Conservation (phyloP, 2,797 vertebrate genomes). For the Manis crassicaudata region DNA sequence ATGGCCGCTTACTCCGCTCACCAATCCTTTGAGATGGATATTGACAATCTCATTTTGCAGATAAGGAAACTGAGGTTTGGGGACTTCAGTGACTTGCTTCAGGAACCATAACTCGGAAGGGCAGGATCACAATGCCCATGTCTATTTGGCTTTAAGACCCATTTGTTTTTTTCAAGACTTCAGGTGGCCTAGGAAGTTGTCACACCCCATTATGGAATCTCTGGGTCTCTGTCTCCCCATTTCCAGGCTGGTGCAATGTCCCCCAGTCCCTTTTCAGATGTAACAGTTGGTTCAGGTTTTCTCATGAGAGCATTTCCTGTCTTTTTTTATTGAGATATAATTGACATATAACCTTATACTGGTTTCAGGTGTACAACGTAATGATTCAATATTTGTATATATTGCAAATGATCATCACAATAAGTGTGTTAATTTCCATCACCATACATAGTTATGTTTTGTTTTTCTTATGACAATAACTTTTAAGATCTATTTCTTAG, state of each 20-base stretch:
- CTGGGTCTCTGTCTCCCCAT: not conserved
- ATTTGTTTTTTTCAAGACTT: not conserved
- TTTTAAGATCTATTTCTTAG: not conserved
- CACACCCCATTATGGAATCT: rapidly evolving
- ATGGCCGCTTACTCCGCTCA: not conserved
- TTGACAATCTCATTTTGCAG: not conserved
- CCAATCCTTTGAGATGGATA: not conserved
- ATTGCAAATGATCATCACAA: not conserved
- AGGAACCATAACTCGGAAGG: not conserved
- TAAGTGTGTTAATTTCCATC: not conserved
- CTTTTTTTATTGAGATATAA: not conserved
- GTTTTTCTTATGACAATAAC: not conserved
- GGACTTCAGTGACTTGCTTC: not conserved
- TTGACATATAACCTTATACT: not conserved
- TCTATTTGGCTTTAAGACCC: not conserved
- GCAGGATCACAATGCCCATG: not conserved
- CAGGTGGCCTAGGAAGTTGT: not conserved
- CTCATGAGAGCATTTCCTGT: not conserved
- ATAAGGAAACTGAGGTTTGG: not conserved
- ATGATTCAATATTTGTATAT: not conserved
- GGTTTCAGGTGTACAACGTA: not conserved
- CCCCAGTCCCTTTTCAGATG: not conserved
- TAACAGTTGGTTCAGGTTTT: not conserved
- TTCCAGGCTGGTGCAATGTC: not conserved
- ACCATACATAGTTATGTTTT: not conserved